Base-by-base conservation (phyloP, 2,888 invertebrate genomes). In the Cyclophora albipunctata region DNA sequence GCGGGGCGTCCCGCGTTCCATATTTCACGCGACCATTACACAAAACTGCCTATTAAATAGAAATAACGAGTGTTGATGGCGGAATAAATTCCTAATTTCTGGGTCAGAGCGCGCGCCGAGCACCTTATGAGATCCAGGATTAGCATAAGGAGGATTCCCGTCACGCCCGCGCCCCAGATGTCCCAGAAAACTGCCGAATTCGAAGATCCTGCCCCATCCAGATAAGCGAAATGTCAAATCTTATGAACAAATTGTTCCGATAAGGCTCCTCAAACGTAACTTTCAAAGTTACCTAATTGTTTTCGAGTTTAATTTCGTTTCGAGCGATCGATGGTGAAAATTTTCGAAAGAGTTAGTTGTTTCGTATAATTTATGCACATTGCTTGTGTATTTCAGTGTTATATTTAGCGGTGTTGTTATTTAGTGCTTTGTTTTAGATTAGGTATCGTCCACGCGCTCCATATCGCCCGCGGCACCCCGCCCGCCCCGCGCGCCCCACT, bases 201-300 rank as follows among this genome's bases (percentile, higher is more conserved):
- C 4, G 37, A 37, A 37, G 53, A 53, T 47, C 42, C 50, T 49
- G 41, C 51, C 53, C 50, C 55, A 51, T 57, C 51, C 47, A 54
- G 69, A 67, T 69, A 67, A 51, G 59, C 20, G 59, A 53, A 60
- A 58, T 60, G 60, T 64, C 62, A 69, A 66, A 67, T 69, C 60
- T 65, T 50, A 51, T 49, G 54, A 58, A 63, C 63, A 64, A 73
- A 71, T 66, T 66, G 65, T 60, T 20, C 60, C 62, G 72, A 73
- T 73, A 73, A 73, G 66, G 63, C 55, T 51, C 52, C 51, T 52
- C 47, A 46, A 49, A 49, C 51, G 50, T 51, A 58, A 53, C 52
- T 54, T 49, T 49, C 53, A 54, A 58, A 62, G 52, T 63, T 62
- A 45, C 51, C 53, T 59, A 59, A 62, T 59, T 59, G 54, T 58